Percentiles rank a stretch among this genome's conserved stretches.
These are phyloP conservation scores for Vandiemenella viatica DNA, from an alignment of 2,888 invertebrate species.

Conservation along the genomic window DNA sequence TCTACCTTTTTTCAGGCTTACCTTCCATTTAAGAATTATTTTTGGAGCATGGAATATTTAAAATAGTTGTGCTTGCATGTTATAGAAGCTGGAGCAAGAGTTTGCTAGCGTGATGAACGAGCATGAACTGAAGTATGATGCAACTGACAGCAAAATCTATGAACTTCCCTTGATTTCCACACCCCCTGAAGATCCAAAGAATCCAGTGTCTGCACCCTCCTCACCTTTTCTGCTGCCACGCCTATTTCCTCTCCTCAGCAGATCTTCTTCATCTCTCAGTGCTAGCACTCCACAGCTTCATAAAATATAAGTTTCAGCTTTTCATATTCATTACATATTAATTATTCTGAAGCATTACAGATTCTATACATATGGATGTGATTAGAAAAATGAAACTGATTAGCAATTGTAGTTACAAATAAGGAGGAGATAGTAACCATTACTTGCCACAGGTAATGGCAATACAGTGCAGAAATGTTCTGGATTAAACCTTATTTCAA, in stretches of 20 bases:
- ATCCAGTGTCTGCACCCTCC: not conserved
- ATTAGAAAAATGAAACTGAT: no score
- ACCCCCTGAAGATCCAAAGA: not conserved
- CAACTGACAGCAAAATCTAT: not conserved
- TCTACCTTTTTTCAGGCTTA: no score
- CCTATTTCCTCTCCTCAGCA: not conserved
- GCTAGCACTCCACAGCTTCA: not conserved
- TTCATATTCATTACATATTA: no score
- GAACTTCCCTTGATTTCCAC: not conserved
- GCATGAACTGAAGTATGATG: constrained; percentile 25
- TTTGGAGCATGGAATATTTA: no score
- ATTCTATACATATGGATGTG: no score
- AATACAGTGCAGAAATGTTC: no score
- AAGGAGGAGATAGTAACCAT: no score
- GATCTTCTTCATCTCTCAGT: constrained; percentile 1
- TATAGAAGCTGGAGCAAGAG: constrained; percentile 38
- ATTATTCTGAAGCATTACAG: no score
- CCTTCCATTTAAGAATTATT: no score
- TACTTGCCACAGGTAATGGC: no score
- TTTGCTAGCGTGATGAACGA: constrained; percentile 31
- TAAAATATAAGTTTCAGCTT: not conserved
- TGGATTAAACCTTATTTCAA: no score
- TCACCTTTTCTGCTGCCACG: constrained; percentile 2
- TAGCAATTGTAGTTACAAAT: no score
- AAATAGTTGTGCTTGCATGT: constrained; percentile 24